phyloP scores from a whole-genome alignment of 53 echinoderm and acorn worm genomes.

The Stichopus horrens region DNA sequence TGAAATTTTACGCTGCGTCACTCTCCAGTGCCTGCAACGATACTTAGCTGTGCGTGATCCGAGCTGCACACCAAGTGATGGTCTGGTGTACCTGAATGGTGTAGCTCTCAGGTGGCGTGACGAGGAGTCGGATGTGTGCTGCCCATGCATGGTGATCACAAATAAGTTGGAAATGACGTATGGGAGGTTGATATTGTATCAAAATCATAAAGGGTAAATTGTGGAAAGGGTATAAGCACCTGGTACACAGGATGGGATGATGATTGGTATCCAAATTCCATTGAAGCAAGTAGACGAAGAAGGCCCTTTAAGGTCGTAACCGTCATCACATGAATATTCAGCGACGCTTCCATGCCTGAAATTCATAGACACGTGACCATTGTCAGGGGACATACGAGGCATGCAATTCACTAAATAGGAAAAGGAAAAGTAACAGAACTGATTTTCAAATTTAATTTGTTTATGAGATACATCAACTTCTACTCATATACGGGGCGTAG shows the following conservation, averaged over 20 bases:
- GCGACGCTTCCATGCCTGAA: constrained; percentile 2
- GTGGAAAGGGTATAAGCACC: background rate
- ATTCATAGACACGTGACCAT: constrained; percentile 5
- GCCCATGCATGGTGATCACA: no score
- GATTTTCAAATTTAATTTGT: no score
- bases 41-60: no score
- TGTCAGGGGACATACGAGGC: background rate
- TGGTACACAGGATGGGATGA: background rate
- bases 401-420: background rate
- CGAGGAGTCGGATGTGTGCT: no score
- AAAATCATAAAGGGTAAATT: background rate
- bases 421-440: background rate
- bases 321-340: constrained; percentile 13
- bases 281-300: background rate
- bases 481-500: no score
- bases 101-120: no score
- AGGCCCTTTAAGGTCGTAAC: background rate
- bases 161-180: no score
- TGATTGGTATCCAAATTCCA: constrained; percentile 2
- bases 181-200: background rate
- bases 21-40: no score
- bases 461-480: no score
- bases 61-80: no score
- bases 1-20: no score
- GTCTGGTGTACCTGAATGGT: no score